Percentiles rank a stretch among this genome's conserved stretches.
Evolutionary conservation across 2,888 invertebrate genomes (phyloP).

Genomic region (Hypena proboscidalis): DNA sequence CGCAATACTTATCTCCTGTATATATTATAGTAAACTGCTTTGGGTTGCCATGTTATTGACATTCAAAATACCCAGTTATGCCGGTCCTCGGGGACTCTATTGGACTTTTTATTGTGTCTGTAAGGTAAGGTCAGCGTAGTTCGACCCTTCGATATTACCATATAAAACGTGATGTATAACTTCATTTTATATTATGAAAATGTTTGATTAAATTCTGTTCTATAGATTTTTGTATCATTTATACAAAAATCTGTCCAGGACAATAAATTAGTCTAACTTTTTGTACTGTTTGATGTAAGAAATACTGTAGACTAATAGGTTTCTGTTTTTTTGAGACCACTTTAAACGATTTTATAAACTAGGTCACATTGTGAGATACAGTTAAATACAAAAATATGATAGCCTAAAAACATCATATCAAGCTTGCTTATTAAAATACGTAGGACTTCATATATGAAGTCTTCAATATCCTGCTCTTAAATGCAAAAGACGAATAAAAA

Average conservation of each 20-base stretch:
- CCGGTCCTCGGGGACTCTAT: conserved; percentile 5
- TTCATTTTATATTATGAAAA: conserved; percentile 2
- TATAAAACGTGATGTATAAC: conserved; percentile 12
- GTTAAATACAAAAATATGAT: not conserved
- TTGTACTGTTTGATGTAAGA: too few species aligned
- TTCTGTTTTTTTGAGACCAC: too few species aligned
- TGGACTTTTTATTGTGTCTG: conserved; percentile 17
- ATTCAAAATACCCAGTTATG: not conserved
- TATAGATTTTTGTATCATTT: too few species aligned
- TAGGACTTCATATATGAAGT: not conserved
- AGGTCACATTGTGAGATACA: not conserved
- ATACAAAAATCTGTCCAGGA: too few species aligned
- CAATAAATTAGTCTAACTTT: too few species aligned
- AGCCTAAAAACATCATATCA: not conserved
- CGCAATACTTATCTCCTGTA: too few species aligned
- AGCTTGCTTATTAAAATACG: not conserved
- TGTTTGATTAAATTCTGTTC: too few species aligned
- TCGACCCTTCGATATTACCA: conserved; percentile 8
- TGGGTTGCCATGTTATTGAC: too few species aligned
- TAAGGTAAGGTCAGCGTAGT: conserved; percentile 8
- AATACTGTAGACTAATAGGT: too few species aligned
- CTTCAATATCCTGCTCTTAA: not conserved
- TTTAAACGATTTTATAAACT: too few species aligned
- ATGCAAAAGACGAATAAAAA: not conserved
- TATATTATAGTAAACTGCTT: too few species aligned